Evolutionary conservation across 2,888 invertebrate genomes (phyloP).

Genomic region (Thereva unica): DNA sequence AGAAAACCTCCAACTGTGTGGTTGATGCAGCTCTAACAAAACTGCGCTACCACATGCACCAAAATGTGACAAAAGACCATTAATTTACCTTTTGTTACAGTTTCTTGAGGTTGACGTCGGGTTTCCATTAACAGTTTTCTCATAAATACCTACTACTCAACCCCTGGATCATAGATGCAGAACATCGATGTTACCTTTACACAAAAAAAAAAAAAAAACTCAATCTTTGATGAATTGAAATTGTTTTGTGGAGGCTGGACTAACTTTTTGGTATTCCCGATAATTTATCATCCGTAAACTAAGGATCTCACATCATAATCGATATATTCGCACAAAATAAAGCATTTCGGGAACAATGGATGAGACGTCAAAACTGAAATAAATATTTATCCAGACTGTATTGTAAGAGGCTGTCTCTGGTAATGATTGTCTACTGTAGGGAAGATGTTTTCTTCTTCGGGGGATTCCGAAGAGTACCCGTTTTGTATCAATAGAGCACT

Average conservation of each 20-base stretch:
- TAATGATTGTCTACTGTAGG: conserved; percentile 18
- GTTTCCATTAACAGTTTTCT: conserved; percentile 22
- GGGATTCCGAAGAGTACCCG: conserved; percentile 7
- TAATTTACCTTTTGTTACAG: conserved; percentile 21
- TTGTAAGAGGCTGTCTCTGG: conserved; percentile 21
- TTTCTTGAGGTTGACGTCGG: conserved; percentile 9
- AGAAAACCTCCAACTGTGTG: not conserved
- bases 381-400: conserved; percentile 46
- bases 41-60: conserved; percentile 17
- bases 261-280: conserved; percentile 5
- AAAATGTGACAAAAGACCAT: conserved; percentile 27
- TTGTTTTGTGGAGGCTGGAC: conserved; percentile 22
- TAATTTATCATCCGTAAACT: conserved; percentile 41
- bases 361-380: conserved; percentile 46
- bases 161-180: not conserved
- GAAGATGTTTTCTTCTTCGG: conserved; percentile 1
- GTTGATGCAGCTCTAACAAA: not conserved
- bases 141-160: conserved; percentile 8
- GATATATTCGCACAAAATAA: conserved; percentile 46
- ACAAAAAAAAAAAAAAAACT: conserved; percentile 21
- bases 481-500: conserved; percentile 6
- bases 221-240: conserved; percentile 29
- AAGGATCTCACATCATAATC: conserved; percentile 42
- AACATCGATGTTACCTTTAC: not conserved
- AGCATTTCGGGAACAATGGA: conserved; percentile 42